These are phyloP conservation scores for Laticauda colubrina DNA, from an alignment of 2,113 vertebrate genomes.

Conservation along the genomic window DNA sequence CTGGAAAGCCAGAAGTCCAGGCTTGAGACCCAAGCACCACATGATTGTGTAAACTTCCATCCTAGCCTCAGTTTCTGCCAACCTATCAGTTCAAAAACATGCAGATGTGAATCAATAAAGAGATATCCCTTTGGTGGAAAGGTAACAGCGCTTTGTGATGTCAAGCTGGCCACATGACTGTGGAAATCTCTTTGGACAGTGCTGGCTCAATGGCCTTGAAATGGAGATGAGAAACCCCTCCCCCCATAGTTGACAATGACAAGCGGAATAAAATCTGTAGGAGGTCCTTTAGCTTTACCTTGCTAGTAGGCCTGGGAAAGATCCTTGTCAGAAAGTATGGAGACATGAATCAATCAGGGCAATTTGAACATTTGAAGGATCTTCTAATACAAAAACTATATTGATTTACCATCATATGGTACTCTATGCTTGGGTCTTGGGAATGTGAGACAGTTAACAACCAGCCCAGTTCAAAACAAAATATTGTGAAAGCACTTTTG, in stretches of 20 bases:
- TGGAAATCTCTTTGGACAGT: neutral
- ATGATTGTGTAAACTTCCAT: neutral
- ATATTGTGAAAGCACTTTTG: neutral
- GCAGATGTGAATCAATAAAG: neutral
- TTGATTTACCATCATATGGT: neutral
- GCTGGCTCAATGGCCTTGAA: neutral
- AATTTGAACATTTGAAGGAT: neutral
- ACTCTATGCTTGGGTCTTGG: neutral
- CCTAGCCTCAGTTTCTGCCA: neutral
- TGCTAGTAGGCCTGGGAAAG: neutral
- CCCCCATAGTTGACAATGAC: neutral
- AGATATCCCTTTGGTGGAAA: neutral
- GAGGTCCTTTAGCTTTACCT: neutral
- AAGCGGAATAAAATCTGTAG: neutral
- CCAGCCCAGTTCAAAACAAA: neutral
- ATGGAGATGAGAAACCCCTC: neutral
- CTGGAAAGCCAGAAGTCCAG: neutral
- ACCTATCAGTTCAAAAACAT: neutral
- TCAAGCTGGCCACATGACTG: neutral
- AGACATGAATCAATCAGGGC: neutral
- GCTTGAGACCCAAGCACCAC: neutral
- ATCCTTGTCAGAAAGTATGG: neutral
- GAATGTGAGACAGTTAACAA: neutral
- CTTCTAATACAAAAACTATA: neutral
- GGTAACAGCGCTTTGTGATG: neutral